Evolutionary conservation across 2,113 vertebrate species (phyloP), one percentile per base, ranked within the genome.

Genomic region (Bolborhynchus lineola): DNA sequence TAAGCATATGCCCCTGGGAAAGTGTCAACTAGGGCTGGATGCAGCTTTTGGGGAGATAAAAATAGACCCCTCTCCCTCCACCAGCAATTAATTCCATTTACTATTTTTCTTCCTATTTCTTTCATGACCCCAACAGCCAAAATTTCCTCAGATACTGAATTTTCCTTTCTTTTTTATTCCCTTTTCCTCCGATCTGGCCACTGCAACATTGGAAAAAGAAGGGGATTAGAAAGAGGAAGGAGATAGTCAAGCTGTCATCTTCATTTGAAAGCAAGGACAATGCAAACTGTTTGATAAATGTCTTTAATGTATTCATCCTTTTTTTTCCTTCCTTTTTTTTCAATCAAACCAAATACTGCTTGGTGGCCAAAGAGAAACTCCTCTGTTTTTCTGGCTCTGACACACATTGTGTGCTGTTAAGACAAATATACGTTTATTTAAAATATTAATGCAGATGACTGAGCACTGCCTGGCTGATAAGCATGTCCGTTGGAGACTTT

Each of bases 381-480:
- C 62, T 78, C n/a, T 21, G 8, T 77, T 69, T 81, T 72, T 37
- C 72, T 94, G 85, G 6, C 76, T 92, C 67, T 82, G 91, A 24
- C 55, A 82, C 42, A 71, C 2, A 0, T 18, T 84, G 74, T 31
- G 23, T 8, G 5, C 42, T 0, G 1, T 53, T 83, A 85, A 82
- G 49, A 65, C 65, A 67, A 95, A 94, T 88, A 75, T 65, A 76
- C 88, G 94, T 94, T 91, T 97, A 93, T 94, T 95, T 95, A 95
- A 95, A 92, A 87, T 89, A 92, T 91, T 93, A 95, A 81, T 96
- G 93, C 88, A 94, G 84, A 67, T 67, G 70, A 90, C 70, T 82
- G 88, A 92, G 91, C 0, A 0, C 68, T 89, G 88, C 92, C 84
- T 78, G 50, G 44, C 82, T 94, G 89, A 74, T 90, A 87, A 91